Percentiles rank a stretch among this genome's conserved stretches.
Conservation (phyloP, 2,797 vertebrate species). For the Acanthopagrus latus region DNA sequence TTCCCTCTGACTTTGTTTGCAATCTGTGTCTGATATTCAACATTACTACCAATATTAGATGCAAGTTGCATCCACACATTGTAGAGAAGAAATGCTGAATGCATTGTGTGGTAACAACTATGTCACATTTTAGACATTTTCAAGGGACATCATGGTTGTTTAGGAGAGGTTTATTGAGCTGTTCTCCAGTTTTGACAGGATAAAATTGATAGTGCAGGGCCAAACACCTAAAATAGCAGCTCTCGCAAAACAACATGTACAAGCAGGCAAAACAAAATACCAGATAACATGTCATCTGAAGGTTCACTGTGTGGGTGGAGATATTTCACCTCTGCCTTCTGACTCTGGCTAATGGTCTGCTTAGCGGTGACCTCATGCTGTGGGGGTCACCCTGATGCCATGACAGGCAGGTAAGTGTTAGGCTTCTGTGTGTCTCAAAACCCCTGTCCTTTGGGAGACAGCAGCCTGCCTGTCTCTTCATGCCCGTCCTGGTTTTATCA, state of each 20-base stretch:
- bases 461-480: conserved; percentile 54
- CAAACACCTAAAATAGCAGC: conserved; percentile 39
- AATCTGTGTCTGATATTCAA: conserved; percentile 26
- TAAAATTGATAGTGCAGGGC: conserved; percentile 34
- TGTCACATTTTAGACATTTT: conserved; percentile 21
- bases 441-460: conserved; percentile 63
- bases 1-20: conserved; percentile 23
- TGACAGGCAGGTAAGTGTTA: conserved; percentile 68
- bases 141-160: conserved; percentile 20
- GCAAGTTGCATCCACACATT: background rate
- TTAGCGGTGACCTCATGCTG: conserved; percentile 67
- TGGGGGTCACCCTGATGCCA: conserved; percentile 54
- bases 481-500: conserved; percentile 69
- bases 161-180: conserved; percentile 31
- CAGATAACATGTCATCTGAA: conserved; percentile 46
- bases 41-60: conserved; percentile 2
- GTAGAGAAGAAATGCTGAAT: background rate
- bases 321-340: conserved; percentile 69
- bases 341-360: conserved; percentile 77
- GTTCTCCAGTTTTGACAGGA: conserved; percentile 32
- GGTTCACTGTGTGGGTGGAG: conserved; percentile 61
- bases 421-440: conserved; percentile 61
- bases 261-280: conserved; percentile 48
- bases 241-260: conserved; percentile 43
- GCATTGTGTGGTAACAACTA: background rate